Base-by-base conservation (phyloP, 2,888 invertebrate genomes). In the Drosophila kuntzei region DNA sequence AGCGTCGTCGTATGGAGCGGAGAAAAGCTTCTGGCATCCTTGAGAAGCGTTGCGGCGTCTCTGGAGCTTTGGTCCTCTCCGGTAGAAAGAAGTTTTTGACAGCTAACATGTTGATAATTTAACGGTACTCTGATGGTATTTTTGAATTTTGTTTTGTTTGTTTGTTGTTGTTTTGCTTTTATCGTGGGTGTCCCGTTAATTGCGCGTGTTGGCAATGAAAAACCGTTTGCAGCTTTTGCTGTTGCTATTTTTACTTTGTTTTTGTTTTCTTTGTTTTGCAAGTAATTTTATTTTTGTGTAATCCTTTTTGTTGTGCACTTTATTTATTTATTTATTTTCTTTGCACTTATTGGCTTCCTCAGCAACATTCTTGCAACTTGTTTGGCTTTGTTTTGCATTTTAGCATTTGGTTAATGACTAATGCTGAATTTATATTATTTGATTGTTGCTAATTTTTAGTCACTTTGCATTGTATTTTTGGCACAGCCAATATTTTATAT, bases 21-120 rank as follows among this genome's bases (percentile, higher is more conserved):
- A 96, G 93, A 89, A 96, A 94, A 72, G 95, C 95, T 92, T 96
- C 96, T 7, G 95, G 95, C 95, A 95, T 95, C 80, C 95, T 93
- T 64, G 94, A 94, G 88, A 94, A 94, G 81, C 94, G 93, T 57
- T 93, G 93, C 32, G 93, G 93, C 36, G 93, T 92, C 88, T 94
- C 94, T 71, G 94, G 94, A 76, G 92, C 91, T 58, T 90, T 90
- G 47, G 89, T 54, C 76, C 94, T 94, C 79, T 93, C 93, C 73
- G 95, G 95, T 92, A 95, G 94, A 89, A 95, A 95, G 93, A 96
- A 96, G 92, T 95, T 96, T 91, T 95, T 95, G 43, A 95, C 95
- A 27, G 95, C 95, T 91, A 95, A 93, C 95, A 95, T 95, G 25
- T 20, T 72, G 32, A 36, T 46, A 37, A 3, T 50, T 12, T 47